Conservation (phyloP, 2,797 vertebrate species). For the Enteromius paludinosus region DNA sequence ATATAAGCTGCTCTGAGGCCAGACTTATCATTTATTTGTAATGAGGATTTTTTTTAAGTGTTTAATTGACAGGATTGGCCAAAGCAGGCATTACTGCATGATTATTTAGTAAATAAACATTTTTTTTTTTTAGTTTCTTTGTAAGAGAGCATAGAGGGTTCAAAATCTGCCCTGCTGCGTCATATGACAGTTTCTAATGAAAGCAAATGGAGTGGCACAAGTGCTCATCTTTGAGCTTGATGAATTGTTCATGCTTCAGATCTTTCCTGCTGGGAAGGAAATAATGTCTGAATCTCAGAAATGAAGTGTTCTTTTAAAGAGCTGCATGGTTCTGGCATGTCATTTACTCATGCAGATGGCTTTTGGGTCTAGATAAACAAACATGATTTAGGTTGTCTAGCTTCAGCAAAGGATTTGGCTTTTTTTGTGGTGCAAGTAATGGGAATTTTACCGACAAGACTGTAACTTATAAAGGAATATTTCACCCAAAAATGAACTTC, state of each 20-base stretch:
- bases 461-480: not conserved
- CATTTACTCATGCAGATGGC: constrained; percentile 47
- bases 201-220: not conserved
- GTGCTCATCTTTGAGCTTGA: not conserved
- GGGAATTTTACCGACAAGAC: not conserved
- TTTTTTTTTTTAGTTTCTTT: not conserved
- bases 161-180: not conserved
- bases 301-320: not conserved
- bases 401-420: constrained; percentile 37
- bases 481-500: not conserved
- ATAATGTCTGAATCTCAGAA: not conserved
- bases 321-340: not conserved
- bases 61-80: not conserved
- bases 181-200: not conserved
- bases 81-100: not conserved
- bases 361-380: constrained; percentile 55
- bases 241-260: not conserved
- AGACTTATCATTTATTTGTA: not conserved
- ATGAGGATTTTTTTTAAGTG: not conserved
- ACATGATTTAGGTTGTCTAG: constrained; percentile 58
- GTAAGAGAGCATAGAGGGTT: not conserved
- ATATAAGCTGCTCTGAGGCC: not conserved
- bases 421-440: not conserved
- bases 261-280: constrained; percentile 11
- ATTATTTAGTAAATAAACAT: not conserved